Conservation (phyloP, 2,888 invertebrate species). For the Acanthosoma haemorrhoidale region DNA sequence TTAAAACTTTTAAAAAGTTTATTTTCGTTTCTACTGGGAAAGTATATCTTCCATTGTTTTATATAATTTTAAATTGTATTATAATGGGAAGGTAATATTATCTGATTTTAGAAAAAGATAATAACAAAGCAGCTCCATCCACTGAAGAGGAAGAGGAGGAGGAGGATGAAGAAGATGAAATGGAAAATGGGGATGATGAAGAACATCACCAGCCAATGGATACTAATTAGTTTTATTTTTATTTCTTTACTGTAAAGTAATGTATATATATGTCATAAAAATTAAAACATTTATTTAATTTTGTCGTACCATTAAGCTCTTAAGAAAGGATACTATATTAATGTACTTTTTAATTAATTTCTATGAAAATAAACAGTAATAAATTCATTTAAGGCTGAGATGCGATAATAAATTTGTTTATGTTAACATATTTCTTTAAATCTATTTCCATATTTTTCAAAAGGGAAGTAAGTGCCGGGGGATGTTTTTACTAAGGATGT, state of each 20-base stretch:
- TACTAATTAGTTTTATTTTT: neutral
- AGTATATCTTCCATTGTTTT: no score
- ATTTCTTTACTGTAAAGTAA: neutral
- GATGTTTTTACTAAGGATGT: neutral
- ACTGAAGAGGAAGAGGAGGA: constrained; percentile 19
- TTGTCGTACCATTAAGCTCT: neutral
- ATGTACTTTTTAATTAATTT: neutral
- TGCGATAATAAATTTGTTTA: neutral
- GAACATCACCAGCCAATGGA: neutral
- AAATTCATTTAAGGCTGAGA: neutral
- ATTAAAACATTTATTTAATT: neutral
- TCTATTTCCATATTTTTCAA: no score
- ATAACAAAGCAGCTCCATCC: neutral
- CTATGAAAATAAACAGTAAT: neutral
- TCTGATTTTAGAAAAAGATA: neutral
- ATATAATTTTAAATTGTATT: no score
- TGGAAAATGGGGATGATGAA: neutral
- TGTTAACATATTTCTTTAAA: no score
- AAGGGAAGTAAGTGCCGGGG: no score
- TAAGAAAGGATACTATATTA: constrained; percentile 2
- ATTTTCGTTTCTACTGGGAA: no score
- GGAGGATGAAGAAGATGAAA: constrained; percentile 11
- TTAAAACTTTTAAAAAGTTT: neutral
- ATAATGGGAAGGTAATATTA: no score
- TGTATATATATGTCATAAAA: neutral